phyloP scores from a whole-genome alignment of 2,113 vertebrate genomes.

The Microcebus murinus region DNA sequence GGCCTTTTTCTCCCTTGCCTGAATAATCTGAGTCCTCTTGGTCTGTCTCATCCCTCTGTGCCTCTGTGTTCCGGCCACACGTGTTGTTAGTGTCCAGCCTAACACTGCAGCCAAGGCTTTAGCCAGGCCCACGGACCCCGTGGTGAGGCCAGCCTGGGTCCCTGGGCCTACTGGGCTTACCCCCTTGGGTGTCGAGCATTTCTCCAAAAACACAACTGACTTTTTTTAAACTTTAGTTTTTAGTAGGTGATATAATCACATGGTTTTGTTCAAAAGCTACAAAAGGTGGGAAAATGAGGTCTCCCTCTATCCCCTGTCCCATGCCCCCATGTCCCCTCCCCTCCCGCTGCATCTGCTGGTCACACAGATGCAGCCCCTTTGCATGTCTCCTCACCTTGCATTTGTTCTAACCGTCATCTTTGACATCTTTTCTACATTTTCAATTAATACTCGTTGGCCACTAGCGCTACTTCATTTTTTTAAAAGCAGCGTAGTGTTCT shows the following conservation, averaged over 20 bases:
- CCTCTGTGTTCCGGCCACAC: not conserved
- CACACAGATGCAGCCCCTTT: rapidly evolving
- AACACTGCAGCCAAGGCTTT: not conserved
- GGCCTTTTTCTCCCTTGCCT: not conserved
- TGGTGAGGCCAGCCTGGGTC: not conserved
- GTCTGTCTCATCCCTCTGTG: rapidly evolving
- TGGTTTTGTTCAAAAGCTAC: not conserved
- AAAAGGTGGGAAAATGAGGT: not conserved
- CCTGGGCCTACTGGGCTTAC: not conserved
- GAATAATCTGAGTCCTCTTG: not conserved
- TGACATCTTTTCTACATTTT: not conserved
- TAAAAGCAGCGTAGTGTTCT: rapidly evolving
- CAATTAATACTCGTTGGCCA: rapidly evolving
- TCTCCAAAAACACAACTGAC: not conserved
- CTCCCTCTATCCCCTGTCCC: not conserved
- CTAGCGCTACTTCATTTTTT: too few relatives aligned
- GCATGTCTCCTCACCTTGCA: rapidly evolving
- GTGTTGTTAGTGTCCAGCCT: not conserved
- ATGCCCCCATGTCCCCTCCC: not conserved
- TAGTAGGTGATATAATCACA: not conserved
- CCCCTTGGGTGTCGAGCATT: not conserved
- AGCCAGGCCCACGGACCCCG: rapidly evolving
- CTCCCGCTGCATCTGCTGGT: not conserved
- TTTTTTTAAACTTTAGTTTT: not conserved
- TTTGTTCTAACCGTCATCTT: rapidly evolving